Evolutionary conservation across 2,888 invertebrate species (phyloP).

Genomic region (Colostygia pectinataria): DNA sequence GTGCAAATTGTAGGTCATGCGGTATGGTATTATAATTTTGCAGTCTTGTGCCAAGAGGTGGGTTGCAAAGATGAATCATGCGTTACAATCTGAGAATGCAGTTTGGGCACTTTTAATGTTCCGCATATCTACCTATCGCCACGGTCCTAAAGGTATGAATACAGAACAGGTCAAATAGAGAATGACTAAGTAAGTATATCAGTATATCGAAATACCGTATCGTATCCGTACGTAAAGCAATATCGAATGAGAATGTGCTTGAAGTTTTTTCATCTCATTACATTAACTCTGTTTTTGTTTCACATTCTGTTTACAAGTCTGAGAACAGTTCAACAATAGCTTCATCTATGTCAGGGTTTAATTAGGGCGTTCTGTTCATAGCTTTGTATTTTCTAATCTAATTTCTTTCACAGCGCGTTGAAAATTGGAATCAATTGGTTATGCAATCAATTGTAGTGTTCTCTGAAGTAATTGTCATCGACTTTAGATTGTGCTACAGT

Average conservation of each 20-base stretch:
- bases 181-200: conserved; percentile 8
- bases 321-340: conserved; percentile 49
- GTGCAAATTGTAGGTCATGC: conserved; percentile 55
- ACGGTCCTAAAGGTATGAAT: conserved; percentile 19
- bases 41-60: conserved; percentile 64
- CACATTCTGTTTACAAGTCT: conserved; percentile 52
- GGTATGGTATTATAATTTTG: conserved; percentile 58
- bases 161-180: background rate
- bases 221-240: no score
- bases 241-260: conserved; percentile 41
- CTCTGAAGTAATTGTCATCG: conserved; percentile 55
- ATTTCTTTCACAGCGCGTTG: conserved; percentile 23
- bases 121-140: conserved; percentile 46
- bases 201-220: conserved; percentile 14
- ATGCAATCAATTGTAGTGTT: conserved; percentile 45
- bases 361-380: conserved; percentile 39
- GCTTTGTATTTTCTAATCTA: conserved; percentile 31
- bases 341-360: conserved; percentile 37
- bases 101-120: conserved; percentile 62
- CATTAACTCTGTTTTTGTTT: conserved; percentile 22
- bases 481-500: conserved; percentile 44
- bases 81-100: conserved; percentile 66
- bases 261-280: conserved; percentile 9
- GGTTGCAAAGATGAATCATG: conserved; percentile 68
- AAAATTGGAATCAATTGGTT: conserved; percentile 36